These are phyloP conservation scores for Brachionus plicatilis DNA, from an alignment of 1,140 invertebrate genomes.

Conservation along the genomic window DNA sequence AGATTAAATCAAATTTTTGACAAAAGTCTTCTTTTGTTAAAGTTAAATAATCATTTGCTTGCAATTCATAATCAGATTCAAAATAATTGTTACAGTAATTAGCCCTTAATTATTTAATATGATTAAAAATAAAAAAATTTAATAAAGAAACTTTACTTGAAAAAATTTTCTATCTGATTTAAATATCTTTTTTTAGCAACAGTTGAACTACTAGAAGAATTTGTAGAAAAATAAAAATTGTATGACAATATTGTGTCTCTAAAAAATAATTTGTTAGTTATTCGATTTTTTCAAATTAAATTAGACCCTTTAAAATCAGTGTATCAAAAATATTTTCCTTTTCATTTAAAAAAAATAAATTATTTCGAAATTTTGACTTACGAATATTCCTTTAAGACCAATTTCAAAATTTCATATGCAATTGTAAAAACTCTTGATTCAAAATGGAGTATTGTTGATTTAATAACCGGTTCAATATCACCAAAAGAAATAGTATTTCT, in stretches of 20 bases:
- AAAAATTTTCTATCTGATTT: not conserved
- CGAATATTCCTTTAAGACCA: not conserved
- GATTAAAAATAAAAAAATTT: not conserved
- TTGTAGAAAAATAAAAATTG: not conserved
- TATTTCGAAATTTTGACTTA: not conserved
- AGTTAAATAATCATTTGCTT: not conserved
- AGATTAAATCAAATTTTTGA: not conserved
- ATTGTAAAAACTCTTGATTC: not conserved
- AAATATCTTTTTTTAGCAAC: not conserved
- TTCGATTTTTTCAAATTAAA: no score
- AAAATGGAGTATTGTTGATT: not conserved
- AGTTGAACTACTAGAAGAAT: not conserved
- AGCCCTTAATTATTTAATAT: not conserved
- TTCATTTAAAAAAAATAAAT: no score
- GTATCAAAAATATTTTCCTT: no score
- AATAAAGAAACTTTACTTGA: not conserved
- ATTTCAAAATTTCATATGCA: not conserved
- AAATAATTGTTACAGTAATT: not conserved
- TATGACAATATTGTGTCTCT: not conserved
- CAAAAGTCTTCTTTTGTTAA: not conserved
- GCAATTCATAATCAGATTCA: not conserved
- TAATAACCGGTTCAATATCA: not conserved
- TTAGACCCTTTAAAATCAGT: no score
- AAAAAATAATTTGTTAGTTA: not conserved
- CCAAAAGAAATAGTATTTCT: not conserved